Conservation (phyloP, 2,113 vertebrate species). For the Spilogale gracilis region DNA sequence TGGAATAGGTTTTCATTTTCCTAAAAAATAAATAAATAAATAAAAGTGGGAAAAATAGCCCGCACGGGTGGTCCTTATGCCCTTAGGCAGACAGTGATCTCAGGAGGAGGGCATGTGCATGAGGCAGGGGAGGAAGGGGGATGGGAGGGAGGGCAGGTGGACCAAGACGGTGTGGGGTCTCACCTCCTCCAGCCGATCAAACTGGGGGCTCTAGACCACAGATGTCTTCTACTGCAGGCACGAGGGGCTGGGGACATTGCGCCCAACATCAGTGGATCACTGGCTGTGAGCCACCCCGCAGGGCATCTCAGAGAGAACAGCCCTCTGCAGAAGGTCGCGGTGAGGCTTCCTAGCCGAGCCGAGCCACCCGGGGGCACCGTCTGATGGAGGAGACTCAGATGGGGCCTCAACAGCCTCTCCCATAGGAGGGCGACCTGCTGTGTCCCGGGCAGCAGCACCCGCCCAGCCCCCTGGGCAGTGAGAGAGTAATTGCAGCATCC, state of each 20-base stretch:
- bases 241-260: not conserved
- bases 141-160: not conserved
- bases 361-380: fast-evolving
- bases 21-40: too few relatives aligned
- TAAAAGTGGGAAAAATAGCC: not conserved
- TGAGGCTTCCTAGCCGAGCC: fast-evolving
- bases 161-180: not conserved
- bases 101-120: not conserved
- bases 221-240: not conserved
- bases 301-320: not conserved
- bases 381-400: not conserved
- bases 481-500: not conserved
- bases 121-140: fast-evolving
- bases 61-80: too few relatives aligned
- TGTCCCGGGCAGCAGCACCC: not conserved
- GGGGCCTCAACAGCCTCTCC: fast-evolving
- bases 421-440: fast-evolving
- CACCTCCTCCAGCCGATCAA: not conserved
- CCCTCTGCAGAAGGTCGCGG: not conserved
- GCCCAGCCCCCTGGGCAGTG: fast-evolving
- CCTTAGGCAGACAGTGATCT: not conserved
- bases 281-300: not conserved
- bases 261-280: not conserved
- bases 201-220: fast-evolving
- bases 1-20: not conserved